phyloP scores from a whole-genome alignment of 2,113 vertebrate species.

The Capricornis sumatraensis region DNA sequence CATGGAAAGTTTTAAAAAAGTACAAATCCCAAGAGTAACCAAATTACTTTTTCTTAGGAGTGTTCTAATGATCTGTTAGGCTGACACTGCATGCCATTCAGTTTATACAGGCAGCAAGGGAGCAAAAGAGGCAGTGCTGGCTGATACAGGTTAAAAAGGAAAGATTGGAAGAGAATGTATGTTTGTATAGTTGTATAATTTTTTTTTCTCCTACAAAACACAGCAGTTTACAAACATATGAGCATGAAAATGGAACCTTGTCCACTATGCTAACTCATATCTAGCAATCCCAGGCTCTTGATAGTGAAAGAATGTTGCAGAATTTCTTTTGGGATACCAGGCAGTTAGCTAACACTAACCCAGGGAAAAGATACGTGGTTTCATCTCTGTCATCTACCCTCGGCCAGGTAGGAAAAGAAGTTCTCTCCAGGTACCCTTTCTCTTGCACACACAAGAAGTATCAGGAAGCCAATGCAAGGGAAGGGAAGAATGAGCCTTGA shows the following conservation, averaged over 20 bases:
- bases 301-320: not conserved
- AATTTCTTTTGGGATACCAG: not conserved
- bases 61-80: not conserved
- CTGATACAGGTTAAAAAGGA: conserved; percentile 75
- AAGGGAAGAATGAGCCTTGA: conserved; percentile 22
- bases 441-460: not conserved
- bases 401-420: not conserved
- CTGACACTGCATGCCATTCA: not conserved
- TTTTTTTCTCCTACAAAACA: conserved; percentile 42
- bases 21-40: not conserved
- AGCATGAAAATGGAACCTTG: conserved; percentile 40
- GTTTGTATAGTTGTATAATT: conserved; percentile 9
- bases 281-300: conserved; percentile 19
- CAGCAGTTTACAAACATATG: conserved; percentile 81
- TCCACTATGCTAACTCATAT: conserved; percentile 18
- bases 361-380: not conserved
- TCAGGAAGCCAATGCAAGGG: conserved; percentile 32
- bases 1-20: not conserved
- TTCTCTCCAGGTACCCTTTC: conserved; percentile 14
- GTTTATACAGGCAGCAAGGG: not conserved
- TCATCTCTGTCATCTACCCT: conserved; percentile 15
- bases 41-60: not conserved
- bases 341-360: conserved; percentile 21
- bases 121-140: conserved; percentile 31
- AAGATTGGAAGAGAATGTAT: not conserved